These are phyloP conservation scores for Conops quadrifasciatus DNA, from an alignment of 2,888 invertebrate species.

Conservation along the genomic window DNA sequence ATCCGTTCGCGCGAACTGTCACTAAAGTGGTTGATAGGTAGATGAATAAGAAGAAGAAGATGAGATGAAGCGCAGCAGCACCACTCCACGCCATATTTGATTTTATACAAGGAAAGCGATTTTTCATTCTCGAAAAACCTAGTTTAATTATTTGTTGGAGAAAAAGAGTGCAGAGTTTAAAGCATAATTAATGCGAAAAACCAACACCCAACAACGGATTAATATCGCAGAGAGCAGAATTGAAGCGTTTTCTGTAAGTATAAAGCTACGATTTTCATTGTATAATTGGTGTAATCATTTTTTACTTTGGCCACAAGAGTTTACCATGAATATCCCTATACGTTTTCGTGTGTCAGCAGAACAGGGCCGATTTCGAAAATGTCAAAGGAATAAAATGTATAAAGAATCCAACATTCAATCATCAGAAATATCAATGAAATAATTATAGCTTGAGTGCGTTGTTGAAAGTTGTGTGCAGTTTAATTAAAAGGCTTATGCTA, in stretches of 20 bases:
- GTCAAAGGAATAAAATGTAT: not conserved
- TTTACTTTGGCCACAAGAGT: slow-evolving; percentile 9
- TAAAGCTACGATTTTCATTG: slow-evolving; percentile 37
- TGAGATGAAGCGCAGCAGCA: slow-evolving; percentile 26
- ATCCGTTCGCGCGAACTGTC: slow-evolving; percentile 4
- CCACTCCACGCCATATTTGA: slow-evolving; percentile 61
- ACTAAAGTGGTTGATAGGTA: slow-evolving; percentile 24
- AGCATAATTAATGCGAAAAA: not conserved
- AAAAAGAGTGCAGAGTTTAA: slow-evolving; percentile 3
- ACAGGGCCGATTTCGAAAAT: not conserved
- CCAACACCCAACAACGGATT: not conserved
- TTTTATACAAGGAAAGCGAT: slow-evolving; percentile 47
- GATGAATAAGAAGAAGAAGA: slow-evolving; percentile 19
- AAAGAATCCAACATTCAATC: no score
- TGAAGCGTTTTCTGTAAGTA: slow-evolving; percentile 25
- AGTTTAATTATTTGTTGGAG: slow-evolving; percentile 40
- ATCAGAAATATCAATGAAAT: no score
- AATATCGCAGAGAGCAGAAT: slow-evolving; percentile 1
- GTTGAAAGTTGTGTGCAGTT: no score
- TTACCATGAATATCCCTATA: not conserved
- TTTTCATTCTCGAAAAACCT: slow-evolving; percentile 45
- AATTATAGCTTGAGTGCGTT: no score
- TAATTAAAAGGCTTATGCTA: no score
- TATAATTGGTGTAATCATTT: slow-evolving; percentile 36
- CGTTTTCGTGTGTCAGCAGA: not conserved